Evolutionary conservation across 2,797 vertebrate species (phyloP), one percentile per base, ranked within the genome.

Genomic region (Astyanax mexicanus): DNA sequence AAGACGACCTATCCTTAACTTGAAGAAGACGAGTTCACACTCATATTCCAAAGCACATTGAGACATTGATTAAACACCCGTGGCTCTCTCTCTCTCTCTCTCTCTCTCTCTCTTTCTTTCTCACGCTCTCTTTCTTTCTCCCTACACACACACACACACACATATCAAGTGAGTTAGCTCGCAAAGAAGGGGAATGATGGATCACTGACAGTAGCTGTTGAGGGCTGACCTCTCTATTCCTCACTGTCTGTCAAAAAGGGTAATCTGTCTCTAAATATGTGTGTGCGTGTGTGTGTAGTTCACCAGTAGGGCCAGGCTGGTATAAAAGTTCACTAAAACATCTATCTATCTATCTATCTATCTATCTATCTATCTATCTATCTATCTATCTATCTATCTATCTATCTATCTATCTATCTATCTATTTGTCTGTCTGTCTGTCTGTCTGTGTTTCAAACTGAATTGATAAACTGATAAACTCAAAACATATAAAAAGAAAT

Each of bases 171-270:
- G 25, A 44, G 51, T 29, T 54, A 38, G 65, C 49, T 2, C 32
- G 61, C 23, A 4, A 66, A 42, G 40, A 23, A 73, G 9, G 23
- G 35, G 19, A 23, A 78, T 69, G 55, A 78, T 78, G 62, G 64
- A 78, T 73, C 47, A 69, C 64, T 69, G 77, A 55, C 70, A 69
- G 64, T 62, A 64, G 15, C 45, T 73, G 69, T 62, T 68, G 76
- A 72, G 76, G 6, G 54, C 64, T 74, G 77, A 78, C 70, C 77
- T 45, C 77, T 78, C 45, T 73, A 68, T 78, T 78, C 70, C 19
- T 62, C 35, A 61, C 62, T 57, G 62, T 68, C 76, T 69, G 64
- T 68, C 76, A 73, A 37, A 78, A 68, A 78, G 70, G 69, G 54
- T 60, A 72, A 67, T 2, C 4, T 72, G 76, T 78, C 69, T 78